These are phyloP conservation scores for Malachius bipustulatus DNA, from an alignment of 2,888 invertebrate species.

Conservation along the genomic window DNA sequence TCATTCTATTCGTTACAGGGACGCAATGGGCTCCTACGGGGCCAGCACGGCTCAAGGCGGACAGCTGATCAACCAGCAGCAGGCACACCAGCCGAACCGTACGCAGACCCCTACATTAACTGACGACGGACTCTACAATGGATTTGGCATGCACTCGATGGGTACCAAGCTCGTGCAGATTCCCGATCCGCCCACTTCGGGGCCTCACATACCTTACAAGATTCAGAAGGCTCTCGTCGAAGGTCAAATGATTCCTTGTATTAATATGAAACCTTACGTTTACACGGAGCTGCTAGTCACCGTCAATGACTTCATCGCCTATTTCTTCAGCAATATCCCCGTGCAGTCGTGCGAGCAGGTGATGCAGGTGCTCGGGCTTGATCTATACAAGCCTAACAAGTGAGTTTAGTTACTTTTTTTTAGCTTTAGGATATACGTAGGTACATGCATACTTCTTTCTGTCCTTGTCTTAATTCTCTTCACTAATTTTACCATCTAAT, in stretches of 20 bases:
- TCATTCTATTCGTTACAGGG: too few species aligned
- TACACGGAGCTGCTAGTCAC: constrained; percentile 74
- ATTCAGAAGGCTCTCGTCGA: constrained; percentile 72
- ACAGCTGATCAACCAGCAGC: constrained; percentile 32
- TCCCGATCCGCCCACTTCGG: constrained; percentile 53
- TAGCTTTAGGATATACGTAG: too few species aligned
- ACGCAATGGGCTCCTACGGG: constrained; percentile 23
- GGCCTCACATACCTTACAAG: constrained; percentile 63
- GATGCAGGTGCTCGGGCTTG: constrained; percentile 67
- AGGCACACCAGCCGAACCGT: constrained; percentile 34
- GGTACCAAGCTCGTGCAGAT: constrained; percentile 54
- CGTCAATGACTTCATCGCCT: constrained; percentile 64
- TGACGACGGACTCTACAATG: constrained; percentile 20
- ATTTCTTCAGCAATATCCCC: constrained; percentile 68
- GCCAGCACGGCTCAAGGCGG: constrained; percentile 27
- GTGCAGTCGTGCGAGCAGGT: constrained; percentile 66
- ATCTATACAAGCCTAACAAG: constrained; percentile 74
- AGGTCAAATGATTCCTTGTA: constrained; percentile 71
- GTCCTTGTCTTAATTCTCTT: too few species aligned
- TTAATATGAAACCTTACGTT: constrained; percentile 76
- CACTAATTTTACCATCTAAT: too few species aligned
- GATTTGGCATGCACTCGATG: constrained; percentile 15
- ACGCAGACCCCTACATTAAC: constrained; percentile 28
- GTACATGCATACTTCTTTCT: too few species aligned
- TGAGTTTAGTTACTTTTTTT: constrained; percentile 43